Evolutionary conservation across 2,888 invertebrate genomes (phyloP).

Genomic region (Sminthurides aquaticus): DNA sequence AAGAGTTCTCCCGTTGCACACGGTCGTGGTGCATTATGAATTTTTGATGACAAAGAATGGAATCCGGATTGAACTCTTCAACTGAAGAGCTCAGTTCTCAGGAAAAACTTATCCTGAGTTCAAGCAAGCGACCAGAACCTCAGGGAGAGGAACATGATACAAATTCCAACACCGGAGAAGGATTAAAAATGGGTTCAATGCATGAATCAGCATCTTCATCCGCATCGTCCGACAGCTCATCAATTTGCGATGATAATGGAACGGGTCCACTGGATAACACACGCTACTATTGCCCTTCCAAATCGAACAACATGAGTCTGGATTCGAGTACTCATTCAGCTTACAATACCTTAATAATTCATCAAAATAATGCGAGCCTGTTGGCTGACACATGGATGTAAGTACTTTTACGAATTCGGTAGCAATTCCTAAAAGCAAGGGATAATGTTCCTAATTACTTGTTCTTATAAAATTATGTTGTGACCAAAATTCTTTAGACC

Average conservation of each 20-base stretch:
- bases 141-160: slow-evolving; percentile 79
- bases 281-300: slow-evolving; percentile 14
- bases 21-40: no score
- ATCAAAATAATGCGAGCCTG: slow-evolving; percentile 52
- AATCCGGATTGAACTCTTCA: slow-evolving; percentile 52
- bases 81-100: slow-evolving; percentile 81
- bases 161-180: slow-evolving; percentile 18
- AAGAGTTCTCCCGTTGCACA: no score
- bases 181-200: slow-evolving; percentile 4
- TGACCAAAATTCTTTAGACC: slow-evolving; percentile 37
- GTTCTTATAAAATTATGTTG: no score
- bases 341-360: slow-evolving; percentile 76
- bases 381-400: slow-evolving; percentile 44
- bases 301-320: slow-evolving; percentile 40
- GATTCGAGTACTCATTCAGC: slow-evolving; percentile 52
- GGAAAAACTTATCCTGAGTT: slow-evolving; percentile 72
- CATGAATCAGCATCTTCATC: slow-evolving; percentile 18
- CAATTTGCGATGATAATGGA: slow-evolving; percentile 35
- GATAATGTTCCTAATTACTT: no score
- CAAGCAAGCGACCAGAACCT: slow-evolving; percentile 77
- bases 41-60: slow-evolving; percentile 29
- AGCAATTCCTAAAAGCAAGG: no score
- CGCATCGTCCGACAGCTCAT: slow-evolving; percentile 28
- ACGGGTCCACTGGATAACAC: neutral
- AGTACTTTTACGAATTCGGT: no score